Evolutionary conservation across 2,888 invertebrate species (phyloP).

Genomic region (Gasteruption jaculator): DNA sequence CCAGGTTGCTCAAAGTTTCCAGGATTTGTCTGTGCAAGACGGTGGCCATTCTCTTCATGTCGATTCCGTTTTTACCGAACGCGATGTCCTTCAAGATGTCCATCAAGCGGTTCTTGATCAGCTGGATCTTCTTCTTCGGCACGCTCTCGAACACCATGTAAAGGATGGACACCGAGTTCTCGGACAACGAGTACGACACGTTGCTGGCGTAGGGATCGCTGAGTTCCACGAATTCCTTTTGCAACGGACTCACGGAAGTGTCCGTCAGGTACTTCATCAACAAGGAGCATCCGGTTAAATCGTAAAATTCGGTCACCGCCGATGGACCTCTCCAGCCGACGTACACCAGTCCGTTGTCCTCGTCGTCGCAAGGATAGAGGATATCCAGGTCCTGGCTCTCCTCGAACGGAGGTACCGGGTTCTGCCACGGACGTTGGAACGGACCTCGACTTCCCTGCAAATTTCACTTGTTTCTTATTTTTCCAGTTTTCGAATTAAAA

Average conservation of each 20-base stretch:
- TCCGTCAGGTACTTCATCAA: slow-evolving; percentile 79
- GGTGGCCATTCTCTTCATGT: slow-evolving; percentile 71
- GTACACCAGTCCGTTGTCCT: slow-evolving; percentile 73
- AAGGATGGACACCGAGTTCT: slow-evolving; percentile 69
- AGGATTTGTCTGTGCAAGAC: slow-evolving; percentile 69
- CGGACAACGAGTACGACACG: slow-evolving; percentile 64
- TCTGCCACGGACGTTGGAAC: slow-evolving; percentile 76
- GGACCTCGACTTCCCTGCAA: slow-evolving; percentile 54
- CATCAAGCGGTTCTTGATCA: slow-evolving; percentile 59
- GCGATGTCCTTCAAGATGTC: slow-evolving; percentile 53
- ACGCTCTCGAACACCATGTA: slow-evolving; percentile 74
- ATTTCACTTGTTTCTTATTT: slow-evolving; percentile 7
- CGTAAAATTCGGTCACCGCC: slow-evolving; percentile 56
- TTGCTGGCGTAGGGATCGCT: slow-evolving; percentile 77
- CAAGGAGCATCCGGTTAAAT: slow-evolving; percentile 63
- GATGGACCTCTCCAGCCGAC: slow-evolving; percentile 80
- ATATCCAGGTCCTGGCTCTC: slow-evolving; percentile 57
- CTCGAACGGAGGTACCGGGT: slow-evolving; percentile 62
- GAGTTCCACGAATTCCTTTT: slow-evolving; percentile 76
- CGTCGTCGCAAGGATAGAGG: slow-evolving; percentile 78
- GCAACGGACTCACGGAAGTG: slow-evolving; percentile 81
- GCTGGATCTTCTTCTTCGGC: slow-evolving; percentile 62
- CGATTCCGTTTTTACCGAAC: slow-evolving; percentile 55
- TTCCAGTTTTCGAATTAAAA: too few relatives aligned
- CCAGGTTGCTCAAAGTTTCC: slow-evolving; percentile 67